Base-by-base conservation (phyloP, 1,140 invertebrate genomes). In the Megalopta genalis region DNA sequence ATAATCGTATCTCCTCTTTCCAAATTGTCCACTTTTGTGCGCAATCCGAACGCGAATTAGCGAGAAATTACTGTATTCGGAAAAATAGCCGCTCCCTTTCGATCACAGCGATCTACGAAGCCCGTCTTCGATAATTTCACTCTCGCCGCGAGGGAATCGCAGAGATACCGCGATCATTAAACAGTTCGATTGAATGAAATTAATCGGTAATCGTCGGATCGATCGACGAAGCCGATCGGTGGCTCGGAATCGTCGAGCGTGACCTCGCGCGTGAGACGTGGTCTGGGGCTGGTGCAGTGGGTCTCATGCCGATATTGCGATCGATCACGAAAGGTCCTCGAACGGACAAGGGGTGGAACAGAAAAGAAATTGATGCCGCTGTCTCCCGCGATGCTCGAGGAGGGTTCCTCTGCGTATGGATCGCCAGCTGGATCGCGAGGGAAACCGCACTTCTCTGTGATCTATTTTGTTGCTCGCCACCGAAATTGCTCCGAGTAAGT, bases 121-220 rank as follows among this genome's bases (percentile, higher is more conserved):
- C 18, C 18, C 8, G 25, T 16, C 27, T 74, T 27, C 14, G 21
- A 12, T 12, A 12, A 46, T 46, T 10, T 68, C 65, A 2, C 1
- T 59, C 71, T 25, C 42, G 57, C 9, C 25, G 52, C 32, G 60
- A 66, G 80, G 65, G 46, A 54, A 67, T 46, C 54, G 39, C 68
- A 10, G 42, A 46, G 42, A 46, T 46, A 46, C 42, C 42, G 42
- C 10, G 42, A 46, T 46, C 42, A 46, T 46, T 46, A 46, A 46
- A 46, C 42, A 46, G 42, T 46, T 9, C 42, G 42, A 90, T 87
- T 91, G 91, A 91, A 91, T 92, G 90, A 90, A 90, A 91, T 93
- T 90, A 91, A 32, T 88, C 89, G 77, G 77, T 89, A 90, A 92
- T 91, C 89, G 84, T 74, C 39, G 64, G 73, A 52, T 32, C 25